Evolutionary conservation across 2,113 vertebrate genomes (phyloP), one percentile per base, ranked within the genome.

Genomic region (Microtus richardsoni): DNA sequence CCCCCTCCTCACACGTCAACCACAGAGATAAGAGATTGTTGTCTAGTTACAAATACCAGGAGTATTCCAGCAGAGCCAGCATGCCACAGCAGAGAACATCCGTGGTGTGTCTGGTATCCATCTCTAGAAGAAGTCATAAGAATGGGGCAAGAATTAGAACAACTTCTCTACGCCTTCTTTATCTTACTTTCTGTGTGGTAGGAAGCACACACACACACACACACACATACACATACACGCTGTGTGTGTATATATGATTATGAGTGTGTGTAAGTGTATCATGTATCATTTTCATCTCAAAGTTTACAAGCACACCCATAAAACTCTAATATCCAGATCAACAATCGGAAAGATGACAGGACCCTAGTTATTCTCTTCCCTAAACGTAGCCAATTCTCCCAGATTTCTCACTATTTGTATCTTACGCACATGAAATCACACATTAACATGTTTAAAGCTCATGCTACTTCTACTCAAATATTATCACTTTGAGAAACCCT

Each of bases 21-120:
- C 60, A 0, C 2, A 44, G 19, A 0, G 24, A 0, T 9, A 80
- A 4, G 3, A 39, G 19, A 79, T 7, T 73, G 33, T 41, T 5
- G 47, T 9, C 21, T 21, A 12, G 39, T 6, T 12, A 68, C n/a
- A 52, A 58, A 44, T 28, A 39, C 1, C 28, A 79, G 5, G 0
- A 60, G 39, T 5, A 5, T 6, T 7, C 9, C 49, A 62, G 66
- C 2, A 39, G 19, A 58, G 39, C 49, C 39, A 28, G 3, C 7
- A 26, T 28, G 3, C 8, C 68, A 30, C 0, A 33, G 52, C 22
- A 78, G 7, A 10, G 54, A 84, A 21, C 21, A 24, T 13, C 14
- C 52, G 4, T 84, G 75, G 0, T 30, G 2, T 10, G 26, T 82
- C 49, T 75, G 24, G 19, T 74, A 36, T 14, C 41, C 7, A 33